Evolutionary conservation across 2,113 vertebrate genomes (phyloP), one percentile per base, ranked within the genome.

Genomic region (Prochilodus magdalenae): DNA sequence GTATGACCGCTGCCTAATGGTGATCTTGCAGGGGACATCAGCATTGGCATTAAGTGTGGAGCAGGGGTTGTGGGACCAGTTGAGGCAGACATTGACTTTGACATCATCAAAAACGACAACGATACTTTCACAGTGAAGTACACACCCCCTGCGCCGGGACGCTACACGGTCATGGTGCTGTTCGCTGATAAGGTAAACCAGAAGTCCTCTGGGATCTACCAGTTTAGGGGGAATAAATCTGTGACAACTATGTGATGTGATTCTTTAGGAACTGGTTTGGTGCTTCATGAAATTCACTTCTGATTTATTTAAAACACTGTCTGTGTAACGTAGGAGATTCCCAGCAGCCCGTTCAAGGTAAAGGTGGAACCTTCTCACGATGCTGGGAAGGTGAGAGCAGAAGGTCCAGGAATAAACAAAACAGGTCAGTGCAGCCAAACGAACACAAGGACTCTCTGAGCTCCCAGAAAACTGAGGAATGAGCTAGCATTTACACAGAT

Each of bases 81-180:
- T 0, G 97, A 99, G 90, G 96, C 96, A 0, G 97, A 99, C 94
- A 97, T 98, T 0, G 97, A 99, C 87, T 99, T 98, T 0, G 97
- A 99, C 92, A 98, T 99, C 88, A 99, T 98, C 88, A 97, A 97
- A 92, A 99, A 99, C 0, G 97, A 98, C 93, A 99, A 99, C 0
- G 97, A 99, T 90, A 99, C 97, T 78, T 99, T 99, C 92, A 99
- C 97, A 0, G 97, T 99, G 87, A 98, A 98, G 88, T 99, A 99
- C 93, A 97, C 94, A 0, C 95, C 97, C 0, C 97, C 96, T 0
- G 96, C 94, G 0, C 88, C 96, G 0, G 97, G 97, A 47, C 93
- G 90, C 67, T 98, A 98, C 84, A 98, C 97, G 88, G 96, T 98
- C 91, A 98, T 98, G 97, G 97, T 98, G 89, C 91, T 99, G 60